Evolutionary conservation across 2,888 invertebrate genomes (phyloP), one percentile per base, ranked within the genome.

Genomic region (Theristus sp.): DNA sequence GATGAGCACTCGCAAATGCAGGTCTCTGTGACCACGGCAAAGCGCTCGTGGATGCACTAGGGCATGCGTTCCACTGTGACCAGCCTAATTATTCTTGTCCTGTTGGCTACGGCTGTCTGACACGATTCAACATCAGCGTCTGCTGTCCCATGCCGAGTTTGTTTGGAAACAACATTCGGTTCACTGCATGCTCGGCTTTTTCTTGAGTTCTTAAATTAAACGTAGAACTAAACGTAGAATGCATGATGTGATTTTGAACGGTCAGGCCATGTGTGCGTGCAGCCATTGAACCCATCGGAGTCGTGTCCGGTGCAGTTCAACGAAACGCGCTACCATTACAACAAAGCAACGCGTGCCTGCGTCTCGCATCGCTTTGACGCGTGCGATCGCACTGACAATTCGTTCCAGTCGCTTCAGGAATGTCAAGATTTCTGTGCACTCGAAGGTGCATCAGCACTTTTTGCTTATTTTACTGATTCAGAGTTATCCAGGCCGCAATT

Each of bases 331-430:
- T 66, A 55, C 27, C 63, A 62, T 46, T 66, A 60, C 56, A 60
- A 66, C 54, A 49, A 29, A 3, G 56, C 55, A 56, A 60, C 56
- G 29, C 60, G 60, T 25, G 56, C 56, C 6, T 66, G 66, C 55
- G 59, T 59, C 20, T 47, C 31, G 30, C 66, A 65, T 31, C 60
- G 57, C n/a, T 66, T 52, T 53, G 56, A 60, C 27, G 66, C 64
- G 2, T 66, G 65, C 53, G 53, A 56, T 1, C 64, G 64, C 26
- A 66, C 63, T 52, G 61, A 61, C 29, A 66, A 66, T 56, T 56
- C 62, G 26, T 66, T 66, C 53, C 63, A 66, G 47, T 49, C 61
- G 10, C 38, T 31, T 30, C 49, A 25, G 1, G 52, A 56, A 13
- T 64, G 64, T 54, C 61, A 57, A 38, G 25, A 31, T 6, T 60